Percentiles rank a stretch among this genome's conserved stretches.
Evolutionary conservation across 2,113 vertebrate genomes (phyloP).

Genomic region (Eleginops maclovinus): DNA sequence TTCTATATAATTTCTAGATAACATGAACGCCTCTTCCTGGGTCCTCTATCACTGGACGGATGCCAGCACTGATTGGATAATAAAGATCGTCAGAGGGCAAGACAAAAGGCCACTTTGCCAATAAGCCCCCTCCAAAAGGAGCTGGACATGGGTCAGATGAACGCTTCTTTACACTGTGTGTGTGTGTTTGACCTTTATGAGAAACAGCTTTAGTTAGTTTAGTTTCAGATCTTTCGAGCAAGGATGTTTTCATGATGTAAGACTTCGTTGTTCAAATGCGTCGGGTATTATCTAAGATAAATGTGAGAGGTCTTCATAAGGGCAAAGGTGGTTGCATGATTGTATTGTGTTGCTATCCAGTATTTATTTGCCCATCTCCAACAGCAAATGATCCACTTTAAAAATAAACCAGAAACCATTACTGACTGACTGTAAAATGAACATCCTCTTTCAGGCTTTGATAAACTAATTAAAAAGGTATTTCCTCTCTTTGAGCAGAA

Average conservation of each 20-base stretch:
- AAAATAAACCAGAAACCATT: conserved; percentile 59
- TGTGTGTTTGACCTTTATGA: conserved; percentile 5
- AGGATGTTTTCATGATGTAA: no score
- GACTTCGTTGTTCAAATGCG: background rate
- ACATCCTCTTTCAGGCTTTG: conserved; percentile 58
- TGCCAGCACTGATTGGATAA: conserved; percentile 48
- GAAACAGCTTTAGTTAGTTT: background rate
- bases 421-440: conserved; percentile 49
- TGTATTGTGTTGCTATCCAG: background rate
- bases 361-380: conserved; percentile 34
- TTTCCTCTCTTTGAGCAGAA: conserved; percentile 45
- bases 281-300: background rate
- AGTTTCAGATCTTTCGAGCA: background rate
- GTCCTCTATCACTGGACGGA: conserved; percentile 34
- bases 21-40: conserved; percentile 21
- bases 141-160: conserved; percentile 13
- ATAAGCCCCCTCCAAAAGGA: conserved; percentile 25
- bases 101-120: conserved; percentile 33
- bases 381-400: conserved; percentile 53
- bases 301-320: background rate
- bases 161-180: conserved; percentile 5
- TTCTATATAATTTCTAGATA: background rate
- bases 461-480: conserved; percentile 71
- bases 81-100: conserved; percentile 33
- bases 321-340: background rate